A percentile compares a stretch with the other conserved stretches of the same genome.
phyloP scores from a whole-genome alignment of 2,797 vertebrate species.

The Pseudocheirus occidentalis region DNA sequence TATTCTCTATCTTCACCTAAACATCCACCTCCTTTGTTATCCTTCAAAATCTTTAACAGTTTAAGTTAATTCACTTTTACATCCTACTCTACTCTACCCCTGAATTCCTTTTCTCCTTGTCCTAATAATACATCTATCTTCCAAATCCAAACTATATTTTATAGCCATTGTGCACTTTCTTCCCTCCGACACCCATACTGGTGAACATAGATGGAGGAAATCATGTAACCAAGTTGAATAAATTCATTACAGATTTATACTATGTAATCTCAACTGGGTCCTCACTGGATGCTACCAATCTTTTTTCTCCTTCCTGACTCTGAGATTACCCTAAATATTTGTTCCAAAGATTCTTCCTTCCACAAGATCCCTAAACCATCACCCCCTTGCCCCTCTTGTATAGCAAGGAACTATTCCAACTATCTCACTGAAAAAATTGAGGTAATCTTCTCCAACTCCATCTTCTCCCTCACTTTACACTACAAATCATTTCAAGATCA shows the following conservation, averaged over 20 bases:
- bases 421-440: not conserved
- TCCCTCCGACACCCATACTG: not conserved
- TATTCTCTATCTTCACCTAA: not conserved
- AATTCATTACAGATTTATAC: not conserved
- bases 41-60: not conserved
- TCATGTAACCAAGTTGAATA: not conserved
- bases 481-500: not conserved
- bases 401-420: not conserved
- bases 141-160: not conserved
- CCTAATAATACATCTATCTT: not conserved
- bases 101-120: not conserved
- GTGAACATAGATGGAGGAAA: not conserved
- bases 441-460: not conserved
- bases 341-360: not conserved
- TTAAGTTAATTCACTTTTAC: not conserved
- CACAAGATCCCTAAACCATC: not conserved
- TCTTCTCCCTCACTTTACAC: not conserved
- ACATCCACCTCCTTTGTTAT: not conserved
- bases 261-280: not conserved
- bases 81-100: not conserved
- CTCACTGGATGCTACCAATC: not conserved
- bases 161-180: not conserved
- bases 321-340: not conserved
- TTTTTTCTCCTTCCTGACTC: not conserved
- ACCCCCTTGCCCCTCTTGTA: not conserved